phyloP scores from a whole-genome alignment of 37 sponge, comb jelly and placozoan genomes.

The Dysidea cf. avara region DNA sequence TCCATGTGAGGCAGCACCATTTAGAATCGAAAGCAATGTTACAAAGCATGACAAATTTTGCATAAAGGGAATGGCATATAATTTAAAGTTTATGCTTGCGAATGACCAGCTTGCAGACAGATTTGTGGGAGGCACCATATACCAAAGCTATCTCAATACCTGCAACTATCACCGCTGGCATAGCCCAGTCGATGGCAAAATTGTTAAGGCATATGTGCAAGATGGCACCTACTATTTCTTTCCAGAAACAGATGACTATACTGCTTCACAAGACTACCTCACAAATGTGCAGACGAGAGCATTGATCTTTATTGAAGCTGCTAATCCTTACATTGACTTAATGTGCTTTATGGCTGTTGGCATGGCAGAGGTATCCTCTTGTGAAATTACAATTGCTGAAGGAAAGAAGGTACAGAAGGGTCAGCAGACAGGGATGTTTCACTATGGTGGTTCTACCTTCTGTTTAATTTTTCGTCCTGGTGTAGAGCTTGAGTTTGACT shows the following conservation, averaged over 20 bases:
- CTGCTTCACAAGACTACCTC: slow-evolving; percentile 17
- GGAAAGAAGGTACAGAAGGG: slow-evolving; percentile 22
- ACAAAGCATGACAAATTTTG: no score
- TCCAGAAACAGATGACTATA: not conserved
- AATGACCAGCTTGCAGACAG: not conserved
- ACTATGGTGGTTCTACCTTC: slow-evolving; percentile 39
- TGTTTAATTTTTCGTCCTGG: slow-evolving; percentile 23
- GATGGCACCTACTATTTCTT: slow-evolving; percentile 29
- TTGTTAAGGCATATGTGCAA: no score
- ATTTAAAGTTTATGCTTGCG: slow-evolving; percentile 12
- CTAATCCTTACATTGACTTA: slow-evolving; percentile 10
- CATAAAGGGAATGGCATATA: slow-evolving; percentile 36
- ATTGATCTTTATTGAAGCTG: slow-evolving; percentile 14
- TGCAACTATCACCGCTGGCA: no score
- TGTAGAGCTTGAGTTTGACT: slow-evolving; percentile 21
- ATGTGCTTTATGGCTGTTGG: slow-evolving; percentile 40
- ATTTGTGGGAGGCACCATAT: slow-evolving; percentile 47
- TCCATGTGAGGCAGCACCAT: slow-evolving; percentile 48
- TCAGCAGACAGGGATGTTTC: slow-evolving; percentile 32
- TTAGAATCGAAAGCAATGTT: slow-evolving; percentile 13
- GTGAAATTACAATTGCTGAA: slow-evolving; percentile 12
- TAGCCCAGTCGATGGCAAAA: no score
- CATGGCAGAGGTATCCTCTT: slow-evolving; percentile 37
- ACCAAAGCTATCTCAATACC: slow-evolving; percentile 47
- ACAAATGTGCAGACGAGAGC: slow-evolving; percentile 25